Percentiles rank a stretch among this genome's conserved stretches.
These are phyloP conservation scores for Melanotaenia duboulayi DNA, from an alignment of 2,113 vertebrate species.

Conservation along the genomic window DNA sequence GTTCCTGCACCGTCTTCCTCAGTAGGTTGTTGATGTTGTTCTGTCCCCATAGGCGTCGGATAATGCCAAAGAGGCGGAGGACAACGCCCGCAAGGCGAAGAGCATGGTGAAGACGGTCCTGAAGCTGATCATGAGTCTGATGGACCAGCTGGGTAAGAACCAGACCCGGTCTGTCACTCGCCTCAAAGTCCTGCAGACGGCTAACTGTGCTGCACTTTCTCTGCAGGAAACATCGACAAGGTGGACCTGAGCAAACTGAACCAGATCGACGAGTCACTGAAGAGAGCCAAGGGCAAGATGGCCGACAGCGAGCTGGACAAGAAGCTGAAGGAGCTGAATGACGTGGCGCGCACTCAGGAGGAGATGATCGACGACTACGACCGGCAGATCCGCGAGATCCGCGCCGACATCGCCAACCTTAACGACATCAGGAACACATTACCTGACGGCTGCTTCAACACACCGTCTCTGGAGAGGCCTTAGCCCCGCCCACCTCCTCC, in stretches of 20 bases:
- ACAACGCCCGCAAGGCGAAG: constrained; percentile 95
- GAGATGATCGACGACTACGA: constrained; percentile 91
- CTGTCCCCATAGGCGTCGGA: constrained; percentile 85
- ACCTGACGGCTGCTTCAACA: constrained; percentile 96
- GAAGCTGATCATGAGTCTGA: constrained; percentile 85
- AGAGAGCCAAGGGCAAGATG: constrained; percentile 91
- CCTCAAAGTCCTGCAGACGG: no score
- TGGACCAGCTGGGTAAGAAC: constrained; percentile 89
- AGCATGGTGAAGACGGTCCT: constrained; percentile 90
- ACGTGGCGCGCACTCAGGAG: constrained; percentile 89
- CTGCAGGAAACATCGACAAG: constrained; percentile 91
- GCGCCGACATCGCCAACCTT: constrained; percentile 92
- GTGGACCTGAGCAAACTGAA: constrained; percentile 94
- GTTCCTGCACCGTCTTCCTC: no score
- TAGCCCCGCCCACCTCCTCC: constrained; percentile 54
- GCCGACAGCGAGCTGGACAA: constrained; percentile 87
- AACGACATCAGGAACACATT: constrained; percentile 96
- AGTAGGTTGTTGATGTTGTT: neutral
- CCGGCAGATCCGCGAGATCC: constrained; percentile 92
- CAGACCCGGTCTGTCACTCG: neutral
- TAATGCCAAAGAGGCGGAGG: constrained; percentile 93
- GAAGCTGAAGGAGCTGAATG: constrained; percentile 90
- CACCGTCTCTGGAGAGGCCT: constrained; percentile 92
- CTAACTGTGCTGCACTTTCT: neutral
- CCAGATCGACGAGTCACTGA: constrained; percentile 90